Percentiles rank a stretch among this genome's conserved stretches.
phyloP scores from a whole-genome alignment of 1,140 invertebrate genomes.

The Trichonephila inaurata region DNA sequence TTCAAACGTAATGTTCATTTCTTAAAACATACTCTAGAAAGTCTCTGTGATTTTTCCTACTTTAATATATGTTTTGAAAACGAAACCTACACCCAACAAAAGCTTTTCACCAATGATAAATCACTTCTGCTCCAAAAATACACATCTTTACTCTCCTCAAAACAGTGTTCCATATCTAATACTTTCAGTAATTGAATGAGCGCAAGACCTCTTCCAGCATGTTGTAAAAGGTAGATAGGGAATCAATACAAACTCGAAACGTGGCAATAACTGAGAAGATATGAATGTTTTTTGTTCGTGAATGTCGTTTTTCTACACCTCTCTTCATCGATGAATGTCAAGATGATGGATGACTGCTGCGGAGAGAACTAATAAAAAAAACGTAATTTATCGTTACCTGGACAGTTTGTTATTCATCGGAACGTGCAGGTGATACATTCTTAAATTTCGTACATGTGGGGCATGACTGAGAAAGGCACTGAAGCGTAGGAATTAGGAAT shows the following conservation, averaged over 20 bases:
- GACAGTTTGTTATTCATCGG: not conserved
- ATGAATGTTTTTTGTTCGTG: not conserved
- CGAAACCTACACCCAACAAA: not conserved
- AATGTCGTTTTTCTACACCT: not conserved
- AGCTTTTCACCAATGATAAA: slow-evolving; percentile 18
- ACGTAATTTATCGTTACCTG: not conserved
- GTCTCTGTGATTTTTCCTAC: no score
- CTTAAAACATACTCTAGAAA: no score
- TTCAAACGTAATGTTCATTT: no score
- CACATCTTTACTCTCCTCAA: not conserved
- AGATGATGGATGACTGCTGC: not conserved
- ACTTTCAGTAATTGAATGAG: not conserved
- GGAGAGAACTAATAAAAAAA: not conserved
- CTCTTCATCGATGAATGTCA: slow-evolving; percentile 16
- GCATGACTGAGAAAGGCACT: not conserved
- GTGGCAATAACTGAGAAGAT: not conserved
- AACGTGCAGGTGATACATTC: not conserved
- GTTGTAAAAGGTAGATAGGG: not conserved
- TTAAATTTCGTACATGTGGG: not conserved
- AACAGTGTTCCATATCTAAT: slow-evolving; percentile 11
- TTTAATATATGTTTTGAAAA: not conserved
- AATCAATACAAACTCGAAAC: slow-evolving; percentile 2
- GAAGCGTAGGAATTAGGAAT: not conserved
- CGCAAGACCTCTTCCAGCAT: not conserved
- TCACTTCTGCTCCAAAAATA: not conserved